Evolutionary conservation across 2,113 vertebrate genomes (phyloP), one percentile per base, ranked within the genome.

Genomic region (Nycticryphes semicollaris): DNA sequence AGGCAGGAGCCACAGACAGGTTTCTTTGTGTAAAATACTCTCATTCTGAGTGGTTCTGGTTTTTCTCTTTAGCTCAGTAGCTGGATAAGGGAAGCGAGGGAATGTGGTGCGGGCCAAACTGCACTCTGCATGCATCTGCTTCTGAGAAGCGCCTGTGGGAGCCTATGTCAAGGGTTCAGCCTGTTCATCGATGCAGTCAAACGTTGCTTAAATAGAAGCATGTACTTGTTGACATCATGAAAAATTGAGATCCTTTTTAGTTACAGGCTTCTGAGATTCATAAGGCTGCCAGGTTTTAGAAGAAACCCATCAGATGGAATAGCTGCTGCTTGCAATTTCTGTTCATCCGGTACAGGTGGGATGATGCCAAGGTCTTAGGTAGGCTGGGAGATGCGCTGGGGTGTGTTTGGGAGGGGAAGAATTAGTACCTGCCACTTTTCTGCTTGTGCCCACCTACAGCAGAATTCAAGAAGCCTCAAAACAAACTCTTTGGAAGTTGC

Each of bases 21-120:
- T 92, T 87, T 62, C 66, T 91, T 48, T 87, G 47, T 92, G 66
- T 48, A 76, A 87, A 82, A 80, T 95, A 60, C 57, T 89, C 57
- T 89, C 28, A 2, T 69, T 60, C 37, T 28, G 48, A 78, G 45
- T 11, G 7, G 24, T 72, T 84, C 86, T 95, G 69, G 1, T 74
- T 90, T 94, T 89, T 51, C 62, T 84, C 41, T 89, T 70, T 41
- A 91, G 48, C 53, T 91, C 57, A 24, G 57, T 53, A 27, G 51
- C 10, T 66, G n/a, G 45, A 13, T 68, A n/a, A 78, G 73, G 56
- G 69, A 62, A 69, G 18, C 0, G 2, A 48, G 68, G 64, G 51
- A 84, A 31, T 78, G 35, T 51, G 15, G 23, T 63, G 21, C 43
- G 16, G 51, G 22, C 35, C 47, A 43, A 13, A 60, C 10, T 53